Base-by-base conservation (phyloP, 2,797 vertebrate genomes). In the Mergus octosetaceus region DNA sequence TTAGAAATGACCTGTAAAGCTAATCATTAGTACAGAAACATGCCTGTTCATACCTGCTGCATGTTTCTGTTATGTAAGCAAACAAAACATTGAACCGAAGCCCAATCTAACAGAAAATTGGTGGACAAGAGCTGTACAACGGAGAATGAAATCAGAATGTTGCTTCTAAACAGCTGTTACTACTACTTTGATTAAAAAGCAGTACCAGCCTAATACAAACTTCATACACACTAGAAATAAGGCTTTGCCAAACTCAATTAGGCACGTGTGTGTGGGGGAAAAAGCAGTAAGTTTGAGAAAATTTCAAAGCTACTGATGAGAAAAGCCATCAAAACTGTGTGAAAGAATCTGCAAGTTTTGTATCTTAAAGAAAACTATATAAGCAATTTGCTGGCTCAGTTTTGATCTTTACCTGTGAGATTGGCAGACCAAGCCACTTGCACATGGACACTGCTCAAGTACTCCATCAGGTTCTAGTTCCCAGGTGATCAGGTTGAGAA, bases 361-460 rank as follows among this genome's bases (percentile, higher is more conserved):
- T 4, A 38, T 11, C 62, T 49, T 49, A 24, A 49, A 49, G 47
- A 49, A 49, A 49, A 13, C 22, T 49, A 24, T 49, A 49, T 24
- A 32, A 36, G 68, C 30, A 14, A 15, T 2, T 8, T 5, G 8
- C 5, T 34, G 89, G 51, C 13, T 41, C 3, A 0, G 21, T 18
- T n/a, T 14, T 28, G 17, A 6, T 8, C 7, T 95, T 98, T 95
- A 99, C 99, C 99, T 98, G 25, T 98, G 98, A 34, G 98, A 97
- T 81, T 99, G 98, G 96, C 99, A 99, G 94, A 98, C 98, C n/a
- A 99, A 98, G 49, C 98, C 98, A 11, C 97, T 98, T 21, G 98
- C 97, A 91, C 99, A 99, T 1, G 99, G 99, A 34, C 99, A 99
- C 34, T 98, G 97, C 94, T 98, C 98, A 66, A 98, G 97, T 8